These are phyloP conservation scores for Zygogramma bicolorata DNA, from an alignment of 2,888 invertebrate species.

Conservation along the genomic window DNA sequence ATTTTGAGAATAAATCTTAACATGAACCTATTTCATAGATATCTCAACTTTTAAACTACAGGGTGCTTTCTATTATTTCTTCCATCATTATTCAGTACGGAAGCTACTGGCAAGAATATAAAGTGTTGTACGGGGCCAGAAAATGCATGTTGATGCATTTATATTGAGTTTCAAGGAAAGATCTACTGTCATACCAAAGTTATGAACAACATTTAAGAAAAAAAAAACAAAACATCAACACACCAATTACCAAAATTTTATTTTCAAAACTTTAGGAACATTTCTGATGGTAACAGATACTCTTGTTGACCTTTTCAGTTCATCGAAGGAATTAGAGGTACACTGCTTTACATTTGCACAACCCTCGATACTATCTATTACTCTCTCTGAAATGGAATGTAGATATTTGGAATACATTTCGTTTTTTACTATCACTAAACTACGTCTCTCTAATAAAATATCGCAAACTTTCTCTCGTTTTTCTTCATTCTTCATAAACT, in stretches of 20 bases:
- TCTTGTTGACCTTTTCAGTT: conserved; percentile 76
- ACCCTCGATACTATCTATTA: conserved; percentile 74
- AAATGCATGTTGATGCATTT: too few species aligned
- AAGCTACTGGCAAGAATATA: too few species aligned
- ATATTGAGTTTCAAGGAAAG: too few species aligned
- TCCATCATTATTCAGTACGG: too few species aligned
- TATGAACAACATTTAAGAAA: background rate
- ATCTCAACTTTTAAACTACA: too few species aligned
- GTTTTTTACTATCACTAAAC: conserved; percentile 87
- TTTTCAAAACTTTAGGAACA: conserved; percentile 88
- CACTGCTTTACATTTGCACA: conserved; percentile 77
- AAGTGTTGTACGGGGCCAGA: too few species aligned
- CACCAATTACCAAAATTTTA: conserved; percentile 68
- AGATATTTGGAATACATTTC: conserved; percentile 86
- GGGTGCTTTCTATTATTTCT: too few species aligned
- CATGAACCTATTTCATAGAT: too few species aligned
- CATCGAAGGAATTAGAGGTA: conserved; percentile 70
- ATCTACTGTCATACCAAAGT: too few species aligned
- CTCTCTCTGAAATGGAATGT: conserved; percentile 85
- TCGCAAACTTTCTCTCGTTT: conserved; percentile 72
- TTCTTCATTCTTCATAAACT: conserved; percentile 76
- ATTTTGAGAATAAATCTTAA: too few species aligned
- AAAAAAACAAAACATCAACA: background rate
- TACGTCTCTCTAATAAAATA: conserved; percentile 87
- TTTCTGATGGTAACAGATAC: conserved; percentile 93